phyloP scores from a whole-genome alignment of 2,888 invertebrate genomes.

The Keiferia lycopersicella region DNA sequence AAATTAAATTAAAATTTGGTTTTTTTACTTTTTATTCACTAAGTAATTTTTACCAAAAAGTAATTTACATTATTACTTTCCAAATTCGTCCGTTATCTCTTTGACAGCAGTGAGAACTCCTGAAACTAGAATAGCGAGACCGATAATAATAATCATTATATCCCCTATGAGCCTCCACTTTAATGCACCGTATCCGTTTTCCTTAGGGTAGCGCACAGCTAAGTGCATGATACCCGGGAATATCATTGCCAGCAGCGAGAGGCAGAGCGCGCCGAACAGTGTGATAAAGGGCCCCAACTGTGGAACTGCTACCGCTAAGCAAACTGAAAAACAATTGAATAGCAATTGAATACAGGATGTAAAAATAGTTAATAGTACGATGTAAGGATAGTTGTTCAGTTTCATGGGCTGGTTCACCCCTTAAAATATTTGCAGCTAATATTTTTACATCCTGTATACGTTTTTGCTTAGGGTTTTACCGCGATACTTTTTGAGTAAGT shows the following conservation, averaged over 20 bases:
- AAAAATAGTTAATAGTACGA: too few relatives aligned
- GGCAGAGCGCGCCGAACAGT: constrained; percentile 92
- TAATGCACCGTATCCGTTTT: constrained; percentile 46
- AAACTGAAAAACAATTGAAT: constrained; percentile 42
- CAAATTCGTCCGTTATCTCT: background rate
- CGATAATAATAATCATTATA: constrained; percentile 44
- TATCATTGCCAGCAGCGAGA: constrained; percentile 90
- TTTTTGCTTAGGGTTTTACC: too few relatives aligned
- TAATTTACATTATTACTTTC: background rate
- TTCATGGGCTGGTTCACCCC: too few relatives aligned
- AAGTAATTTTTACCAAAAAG: too few relatives aligned
- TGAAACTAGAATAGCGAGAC: constrained; percentile 28
- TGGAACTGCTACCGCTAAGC: constrained; percentile 84
- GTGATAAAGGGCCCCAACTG: constrained; percentile 88
- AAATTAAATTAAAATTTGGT: too few relatives aligned
- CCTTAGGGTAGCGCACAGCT: constrained; percentile 58
- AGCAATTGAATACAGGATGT: too few relatives aligned
- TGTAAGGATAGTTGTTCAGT: too few relatives aligned
- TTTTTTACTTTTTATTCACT: too few relatives aligned
- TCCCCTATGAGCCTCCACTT: constrained; percentile 48
- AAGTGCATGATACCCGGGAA: constrained; percentile 85
- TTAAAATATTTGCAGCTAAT: too few relatives aligned
- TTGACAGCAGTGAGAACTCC: background rate
- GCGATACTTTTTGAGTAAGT: too few relatives aligned
- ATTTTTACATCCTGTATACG: too few relatives aligned